Evolutionary conservation across 2,797 vertebrate species (phyloP).

Genomic region (Lagocephalus sceleratus): DNA sequence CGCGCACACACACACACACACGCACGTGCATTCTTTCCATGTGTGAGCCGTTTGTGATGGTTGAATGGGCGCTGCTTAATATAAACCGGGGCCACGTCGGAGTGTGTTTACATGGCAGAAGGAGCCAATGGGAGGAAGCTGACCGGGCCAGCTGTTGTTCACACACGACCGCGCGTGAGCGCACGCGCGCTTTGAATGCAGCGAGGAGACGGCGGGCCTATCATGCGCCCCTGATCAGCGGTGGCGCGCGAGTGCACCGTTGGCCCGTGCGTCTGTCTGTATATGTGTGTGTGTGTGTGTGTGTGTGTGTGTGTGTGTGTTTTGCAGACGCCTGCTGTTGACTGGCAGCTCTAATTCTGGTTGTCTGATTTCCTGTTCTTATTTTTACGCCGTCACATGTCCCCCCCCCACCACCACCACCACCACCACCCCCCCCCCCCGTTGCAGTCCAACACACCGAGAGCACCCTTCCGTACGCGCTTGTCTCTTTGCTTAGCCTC

Average conservation of each 20-base stretch:
- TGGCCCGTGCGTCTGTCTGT: constrained; percentile 24
- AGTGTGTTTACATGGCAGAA: constrained; percentile 59
- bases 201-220: constrained; percentile 15
- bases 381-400: constrained; percentile 47
- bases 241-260: no score
- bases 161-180: constrained; percentile 21
- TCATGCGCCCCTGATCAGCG: constrained; percentile 28
- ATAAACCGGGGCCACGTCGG: constrained; percentile 58
- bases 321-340: constrained; percentile 10
- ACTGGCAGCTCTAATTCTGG: constrained; percentile 59
- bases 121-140: constrained; percentile 48
- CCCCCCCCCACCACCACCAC: no score
- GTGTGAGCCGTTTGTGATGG: constrained; percentile 36
- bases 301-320: constrained; percentile 23
- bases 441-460: constrained; percentile 54
- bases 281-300: constrained; percentile 27
- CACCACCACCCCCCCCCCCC: no score
- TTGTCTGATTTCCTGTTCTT: constrained; percentile 48
- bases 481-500: constrained; percentile 44
- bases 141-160: constrained; percentile 62
- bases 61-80: constrained; percentile 64
- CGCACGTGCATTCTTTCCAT: constrained; percentile 1
- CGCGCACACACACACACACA: constrained; percentile 7
- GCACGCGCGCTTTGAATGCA: constrained; percentile 4
- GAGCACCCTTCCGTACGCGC: constrained; percentile 19